A percentile compares a stretch with the other conserved stretches of the same genome.
phyloP scores from a whole-genome alignment of 2,113 vertebrate species.

The Macquaria ambigua region DNA sequence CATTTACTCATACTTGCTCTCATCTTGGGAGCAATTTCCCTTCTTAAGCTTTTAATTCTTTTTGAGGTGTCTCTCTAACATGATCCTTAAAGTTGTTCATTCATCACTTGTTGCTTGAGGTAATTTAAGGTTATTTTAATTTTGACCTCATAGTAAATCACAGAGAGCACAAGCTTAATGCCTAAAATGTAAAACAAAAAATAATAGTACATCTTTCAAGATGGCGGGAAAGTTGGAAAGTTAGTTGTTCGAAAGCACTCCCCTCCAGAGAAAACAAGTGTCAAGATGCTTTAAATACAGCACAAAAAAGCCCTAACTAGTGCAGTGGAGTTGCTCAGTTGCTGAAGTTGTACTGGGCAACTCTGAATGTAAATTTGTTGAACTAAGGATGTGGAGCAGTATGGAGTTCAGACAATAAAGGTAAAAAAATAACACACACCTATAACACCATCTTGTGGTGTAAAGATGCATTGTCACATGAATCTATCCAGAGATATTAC shows the following conservation, averaged over 20 bases:
- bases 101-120: neutral
- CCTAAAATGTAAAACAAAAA: neutral
- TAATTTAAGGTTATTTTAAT: neutral
- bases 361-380: neutral
- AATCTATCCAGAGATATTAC: neutral
- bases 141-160: neutral
- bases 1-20: neutral
- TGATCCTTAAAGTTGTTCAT: neutral
- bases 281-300: neutral
- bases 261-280: neutral
- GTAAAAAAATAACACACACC: neutral
- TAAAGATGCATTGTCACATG: neutral
- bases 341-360: neutral
- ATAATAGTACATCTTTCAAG: neutral
- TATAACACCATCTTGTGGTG: conserved; percentile 62
- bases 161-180: neutral
- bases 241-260: neutral
- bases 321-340: neutral
- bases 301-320: neutral
- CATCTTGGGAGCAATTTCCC: neutral
- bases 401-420: neutral
- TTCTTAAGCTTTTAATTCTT: neutral
- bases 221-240: neutral
- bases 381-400: neutral
- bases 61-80: neutral